Conservation (phyloP, 2,113 vertebrate species). For the Haplochromis vanheusdeni region DNA sequence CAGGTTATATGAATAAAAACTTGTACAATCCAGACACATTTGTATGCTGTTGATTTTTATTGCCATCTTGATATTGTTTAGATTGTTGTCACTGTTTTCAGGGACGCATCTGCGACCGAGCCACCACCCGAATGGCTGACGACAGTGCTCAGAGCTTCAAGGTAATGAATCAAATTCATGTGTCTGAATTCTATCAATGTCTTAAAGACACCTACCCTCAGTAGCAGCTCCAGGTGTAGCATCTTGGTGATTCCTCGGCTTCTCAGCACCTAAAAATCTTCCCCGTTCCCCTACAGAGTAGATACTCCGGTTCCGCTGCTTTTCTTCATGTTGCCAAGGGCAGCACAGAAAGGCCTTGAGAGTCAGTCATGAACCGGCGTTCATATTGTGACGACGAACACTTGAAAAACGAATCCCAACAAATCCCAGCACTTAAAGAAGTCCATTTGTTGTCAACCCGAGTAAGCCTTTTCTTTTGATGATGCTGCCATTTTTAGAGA, state of each 20-base stretch:
- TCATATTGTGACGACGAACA: background rate
- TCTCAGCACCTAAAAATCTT: background rate
- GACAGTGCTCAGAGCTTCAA: constrained; percentile 36
- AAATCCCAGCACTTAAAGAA: background rate
- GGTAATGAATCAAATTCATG: constrained; percentile 7
- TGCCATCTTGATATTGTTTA: accelerated
- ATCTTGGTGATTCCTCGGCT: constrained; percentile 49
- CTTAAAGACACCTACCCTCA: constrained; percentile 55
- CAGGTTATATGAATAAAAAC: background rate
- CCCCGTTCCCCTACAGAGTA: background rate
- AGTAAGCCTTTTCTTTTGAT: background rate
- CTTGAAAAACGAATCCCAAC: background rate
- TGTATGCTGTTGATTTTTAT: background rate
- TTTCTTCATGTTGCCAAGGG: background rate
- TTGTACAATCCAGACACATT: background rate
- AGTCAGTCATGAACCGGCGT: background rate
- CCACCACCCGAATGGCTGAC: background rate
- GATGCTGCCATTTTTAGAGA: background rate
- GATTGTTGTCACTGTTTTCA: background rate
- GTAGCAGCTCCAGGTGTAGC: constrained; percentile 33
- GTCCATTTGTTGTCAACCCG: background rate
- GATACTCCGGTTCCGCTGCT: background rate
- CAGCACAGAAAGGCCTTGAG: background rate
- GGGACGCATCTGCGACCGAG: background rate
- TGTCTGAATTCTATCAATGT: background rate